Base-by-base conservation (phyloP, 1,140 invertebrate genomes). In the Hydropsyche tenuis region DNA sequence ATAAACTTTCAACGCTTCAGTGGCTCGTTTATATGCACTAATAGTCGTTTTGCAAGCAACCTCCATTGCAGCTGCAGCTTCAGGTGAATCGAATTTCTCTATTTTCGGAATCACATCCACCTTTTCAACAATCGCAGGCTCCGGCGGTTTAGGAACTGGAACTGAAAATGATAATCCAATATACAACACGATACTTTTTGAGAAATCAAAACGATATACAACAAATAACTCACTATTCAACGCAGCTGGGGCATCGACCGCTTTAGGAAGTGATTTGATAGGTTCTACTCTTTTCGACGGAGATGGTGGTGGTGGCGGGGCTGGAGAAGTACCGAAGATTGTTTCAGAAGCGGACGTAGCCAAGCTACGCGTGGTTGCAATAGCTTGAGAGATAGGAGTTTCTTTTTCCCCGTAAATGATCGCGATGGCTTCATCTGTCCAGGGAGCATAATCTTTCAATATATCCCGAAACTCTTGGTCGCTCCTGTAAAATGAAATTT, bases 351-450 rank as follows among this genome's bases (percentile, higher is more conserved):
- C 73, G 11, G 73, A 73, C 7, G 73, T n/a, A 12, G 64, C 64
- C 43, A 77, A 16, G 3, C 25, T 65, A 14, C 69, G 63, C 5
- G 66, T 73, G 5, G 66, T 46, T 3, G 73, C 43, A 0, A 77
- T 48, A 9, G 62, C 70, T 73, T 60, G 69, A 11, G 76, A 70
- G n/a, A 71, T 65, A 0, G 72, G 46, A 18, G 69, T 27, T 1
- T 71, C 66, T 14, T 45, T 60, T 53, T 77, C 76, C 0, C 37
- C 25, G 51, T 77, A 75, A 25, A 77, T 71, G 0, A 75, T 45
- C 0, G 73, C 71, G 18, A 77, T 73, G 5, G 76, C 76, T 43
- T 75, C 73, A 18, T 77, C 76, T 6, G 76, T 72, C 73, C 76
- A 75, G 9, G 73, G 73, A 18, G 56, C 72, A 43, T 77, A 75